Evolutionary conservation across 2,888 invertebrate species (phyloP).

Genomic region (Gymnoscelis rufifasciata): DNA sequence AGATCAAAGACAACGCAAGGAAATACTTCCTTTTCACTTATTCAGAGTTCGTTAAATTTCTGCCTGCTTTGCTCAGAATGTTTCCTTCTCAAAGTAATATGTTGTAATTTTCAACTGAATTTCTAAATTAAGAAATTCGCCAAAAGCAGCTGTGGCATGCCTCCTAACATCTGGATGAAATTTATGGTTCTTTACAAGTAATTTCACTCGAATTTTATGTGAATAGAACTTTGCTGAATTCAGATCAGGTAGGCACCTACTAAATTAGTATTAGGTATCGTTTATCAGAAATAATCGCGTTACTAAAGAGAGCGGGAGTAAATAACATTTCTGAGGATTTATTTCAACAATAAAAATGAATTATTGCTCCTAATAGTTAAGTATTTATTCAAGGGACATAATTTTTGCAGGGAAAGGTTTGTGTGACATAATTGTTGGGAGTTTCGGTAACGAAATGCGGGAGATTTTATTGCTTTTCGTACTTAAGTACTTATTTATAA

Average conservation of each 20-base stretch:
- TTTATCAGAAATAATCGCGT: conserved; percentile 25
- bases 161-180: too few relatives aligned
- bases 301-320: conserved; percentile 17
- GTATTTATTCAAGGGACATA: not conserved
- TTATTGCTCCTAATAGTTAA: conserved; percentile 10
- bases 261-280: conserved; percentile 22
- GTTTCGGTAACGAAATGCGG: not conserved
- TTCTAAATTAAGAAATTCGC: too few relatives aligned
- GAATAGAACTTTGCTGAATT: not conserved
- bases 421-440: conserved; percentile 1
- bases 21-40: too few relatives aligned
- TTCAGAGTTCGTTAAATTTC: too few relatives aligned
- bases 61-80: too few relatives aligned
- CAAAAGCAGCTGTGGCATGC: not conserved
- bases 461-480: too few relatives aligned
- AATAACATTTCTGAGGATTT: conserved; percentile 21
- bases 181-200: not conserved
- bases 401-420: not conserved
- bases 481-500: too few relatives aligned
- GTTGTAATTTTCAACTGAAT: too few relatives aligned
- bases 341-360: conserved; percentile 17
- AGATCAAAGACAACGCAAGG: too few relatives aligned
- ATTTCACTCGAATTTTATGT: not conserved
- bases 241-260: not conserved
- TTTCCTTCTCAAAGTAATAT: too few relatives aligned